Conservation (phyloP, 2,888 invertebrate species). For the Stomorhina lunata region DNA sequence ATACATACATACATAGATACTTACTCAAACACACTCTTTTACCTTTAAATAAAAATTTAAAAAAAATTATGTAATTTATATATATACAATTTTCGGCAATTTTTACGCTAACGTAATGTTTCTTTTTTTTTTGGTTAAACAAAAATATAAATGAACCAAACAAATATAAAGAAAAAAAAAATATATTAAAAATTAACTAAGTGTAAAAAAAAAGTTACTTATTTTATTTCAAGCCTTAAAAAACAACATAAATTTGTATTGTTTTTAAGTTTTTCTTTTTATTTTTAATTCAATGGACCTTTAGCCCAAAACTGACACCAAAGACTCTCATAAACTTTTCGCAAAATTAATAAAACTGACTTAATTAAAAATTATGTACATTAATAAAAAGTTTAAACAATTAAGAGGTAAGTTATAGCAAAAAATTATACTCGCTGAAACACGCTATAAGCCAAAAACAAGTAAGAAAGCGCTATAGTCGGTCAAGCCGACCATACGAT, state of each 20-base stretch:
- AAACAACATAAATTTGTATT: conserved; percentile 16
- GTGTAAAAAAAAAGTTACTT: neutral
- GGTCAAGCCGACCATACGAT: too few relatives aligned
- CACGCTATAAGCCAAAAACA: too few relatives aligned
- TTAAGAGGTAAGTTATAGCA: neutral
- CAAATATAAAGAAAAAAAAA: neutral
- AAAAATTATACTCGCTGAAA: too few relatives aligned
- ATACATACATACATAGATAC: neutral
- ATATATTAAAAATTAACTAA: neutral
- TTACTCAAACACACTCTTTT: neutral
- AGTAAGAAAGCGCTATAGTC: too few relatives aligned
- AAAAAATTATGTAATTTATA: conserved; percentile 57
- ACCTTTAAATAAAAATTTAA: conserved; percentile 10
- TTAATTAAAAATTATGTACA: neutral
- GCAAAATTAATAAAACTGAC: too few relatives aligned
- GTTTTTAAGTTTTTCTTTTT: neutral
- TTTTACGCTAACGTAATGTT: conserved; percentile 60
- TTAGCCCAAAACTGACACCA: conserved; percentile 26
- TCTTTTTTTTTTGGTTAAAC: conserved; percentile 52
- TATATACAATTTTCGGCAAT: conserved; percentile 62
- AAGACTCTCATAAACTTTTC: conserved; percentile 4
- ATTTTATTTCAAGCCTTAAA: conserved; percentile 34
- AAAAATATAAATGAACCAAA: conserved; percentile 6
- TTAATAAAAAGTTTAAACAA: neutral
- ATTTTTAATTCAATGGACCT: conserved; percentile 20